Evolutionary conservation across 2,113 vertebrate genomes (phyloP).

Genomic region (Pygoscelis antarcticus): DNA sequence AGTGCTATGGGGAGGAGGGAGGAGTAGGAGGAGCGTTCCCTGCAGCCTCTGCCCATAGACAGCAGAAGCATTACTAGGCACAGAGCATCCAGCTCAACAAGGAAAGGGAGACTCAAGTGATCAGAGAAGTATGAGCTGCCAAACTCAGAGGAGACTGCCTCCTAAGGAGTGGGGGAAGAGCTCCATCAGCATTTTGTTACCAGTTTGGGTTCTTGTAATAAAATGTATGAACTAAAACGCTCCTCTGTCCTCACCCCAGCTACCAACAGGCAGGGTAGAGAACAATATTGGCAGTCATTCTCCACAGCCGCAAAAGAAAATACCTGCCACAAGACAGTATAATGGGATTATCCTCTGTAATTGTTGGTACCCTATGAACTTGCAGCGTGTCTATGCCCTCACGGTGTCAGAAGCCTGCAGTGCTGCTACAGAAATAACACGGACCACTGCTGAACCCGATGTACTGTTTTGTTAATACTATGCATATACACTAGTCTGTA

Average conservation of each 20-base stretch:
- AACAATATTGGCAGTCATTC: background rate
- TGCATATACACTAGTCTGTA: background rate
- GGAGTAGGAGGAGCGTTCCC: background rate
- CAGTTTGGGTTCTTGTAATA: background rate
- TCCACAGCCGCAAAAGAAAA: background rate
- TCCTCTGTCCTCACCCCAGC: background rate
- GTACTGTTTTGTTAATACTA: background rate
- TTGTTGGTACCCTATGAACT: background rate
- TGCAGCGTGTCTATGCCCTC: background rate
- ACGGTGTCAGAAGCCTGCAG: background rate
- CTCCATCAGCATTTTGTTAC: background rate
- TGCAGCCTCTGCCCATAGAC: background rate
- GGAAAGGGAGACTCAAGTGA: background rate
- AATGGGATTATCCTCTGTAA: background rate
- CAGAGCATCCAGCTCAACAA: background rate
- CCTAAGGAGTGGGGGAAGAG: background rate
- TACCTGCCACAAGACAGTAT: background rate
- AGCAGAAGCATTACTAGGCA: background rate
- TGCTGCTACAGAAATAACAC: background rate
- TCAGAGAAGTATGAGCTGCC: background rate
- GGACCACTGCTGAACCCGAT: background rate
- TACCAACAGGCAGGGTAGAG: background rate
- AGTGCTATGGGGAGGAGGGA: background rate
- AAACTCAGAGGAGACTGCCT: background rate
- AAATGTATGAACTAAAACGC: background rate